Evolutionary conservation across 2,888 invertebrate species (phyloP), one percentile per base, ranked within the genome.

Genomic region (Dermolepida albohirtum): DNA sequence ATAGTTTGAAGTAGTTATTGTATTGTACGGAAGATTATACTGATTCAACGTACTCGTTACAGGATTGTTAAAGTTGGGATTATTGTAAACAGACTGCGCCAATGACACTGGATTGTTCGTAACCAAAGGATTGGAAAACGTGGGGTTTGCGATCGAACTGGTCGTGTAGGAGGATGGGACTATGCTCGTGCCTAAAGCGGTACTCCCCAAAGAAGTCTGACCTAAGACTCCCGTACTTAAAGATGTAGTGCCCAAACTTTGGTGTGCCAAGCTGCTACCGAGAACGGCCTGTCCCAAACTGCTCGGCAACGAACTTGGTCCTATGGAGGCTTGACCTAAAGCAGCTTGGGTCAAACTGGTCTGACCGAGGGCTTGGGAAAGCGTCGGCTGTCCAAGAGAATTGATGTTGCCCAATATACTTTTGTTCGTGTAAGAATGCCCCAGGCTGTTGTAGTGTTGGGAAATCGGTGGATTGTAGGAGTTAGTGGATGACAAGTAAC

Each of bases 111-210:
- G 73, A 59, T 80, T 84, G 64, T 79, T 81, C 54, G 71, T 71
- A 5, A 75, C 74, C 57, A 81, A 85, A 82, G 70, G 86, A 84
- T 80, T 87, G 84, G 62, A 85, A 84, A 72, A 88, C 82, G 84
- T 87, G 84, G 80, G 86, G 85, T 73, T 87, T 72, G 81, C 85
- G 82, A 73, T 85, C 71, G 74, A 86, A 80, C 74, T 79, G 39
- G 79, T 86, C 80, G 80, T 84, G 74, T 87, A 87, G 49, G 85
- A 85, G 44, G 86, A 81, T 0, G 87, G 86, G 71, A 87, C 86
- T 50, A 87, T 84, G 49, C 78, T 76, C 16, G 78, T 72, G 71
- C 87, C 86, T 40, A 87, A 84, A 16, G 84, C 84, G 40, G 85
- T 85, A 70, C 12, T 64, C 17, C 66, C 63, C 17, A 69, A 12